phyloP scores from a whole-genome alignment of 2,888 invertebrate genomes.

The Incurvaria masculella region DNA sequence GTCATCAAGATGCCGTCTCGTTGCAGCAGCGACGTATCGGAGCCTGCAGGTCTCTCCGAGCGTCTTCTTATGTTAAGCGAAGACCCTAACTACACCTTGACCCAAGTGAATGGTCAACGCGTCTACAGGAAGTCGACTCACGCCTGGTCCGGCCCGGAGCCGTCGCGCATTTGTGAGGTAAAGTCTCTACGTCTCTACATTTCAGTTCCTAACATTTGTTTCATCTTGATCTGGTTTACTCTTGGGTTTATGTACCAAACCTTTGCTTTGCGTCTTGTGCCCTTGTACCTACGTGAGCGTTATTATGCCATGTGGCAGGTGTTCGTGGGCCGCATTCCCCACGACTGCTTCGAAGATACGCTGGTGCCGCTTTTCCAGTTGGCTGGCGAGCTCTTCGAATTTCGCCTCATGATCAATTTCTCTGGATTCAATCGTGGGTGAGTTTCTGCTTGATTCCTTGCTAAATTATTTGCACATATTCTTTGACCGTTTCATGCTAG shows the following conservation, averaged over 20 bases:
- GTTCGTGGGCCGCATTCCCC: constrained; percentile 64
- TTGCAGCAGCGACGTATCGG: not conserved
- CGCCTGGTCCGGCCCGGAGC: constrained; percentile 47
- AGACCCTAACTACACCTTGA: constrained; percentile 31
- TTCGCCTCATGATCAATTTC: constrained; percentile 75
- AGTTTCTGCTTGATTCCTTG: constrained; percentile 26
- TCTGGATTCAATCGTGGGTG: constrained; percentile 69
- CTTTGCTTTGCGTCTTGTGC: not conserved
- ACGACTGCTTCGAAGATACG: constrained; percentile 64
- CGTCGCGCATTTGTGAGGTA: constrained; percentile 63
- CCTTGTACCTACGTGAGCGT: not conserved
- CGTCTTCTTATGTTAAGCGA: not conserved
- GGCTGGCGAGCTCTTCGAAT: constrained; percentile 66
- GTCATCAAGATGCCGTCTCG: too few species aligned
- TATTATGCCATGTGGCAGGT: constrained; percentile 25
- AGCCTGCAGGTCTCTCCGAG: not conserved
- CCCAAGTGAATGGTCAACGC: constrained; percentile 68
- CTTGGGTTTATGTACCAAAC: too few species aligned
- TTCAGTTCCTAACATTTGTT: too few species aligned
- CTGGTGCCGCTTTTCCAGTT: constrained; percentile 57
- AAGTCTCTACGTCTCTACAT: too few species aligned
- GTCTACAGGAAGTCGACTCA: constrained; percentile 62
- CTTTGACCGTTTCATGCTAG: too few species aligned
- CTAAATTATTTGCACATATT: not conserved
- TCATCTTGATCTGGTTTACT: not conserved